These are phyloP conservation scores for Tragelaphus scriptus DNA, from an alignment of 2,113 vertebrate genomes.

Conservation along the genomic window DNA sequence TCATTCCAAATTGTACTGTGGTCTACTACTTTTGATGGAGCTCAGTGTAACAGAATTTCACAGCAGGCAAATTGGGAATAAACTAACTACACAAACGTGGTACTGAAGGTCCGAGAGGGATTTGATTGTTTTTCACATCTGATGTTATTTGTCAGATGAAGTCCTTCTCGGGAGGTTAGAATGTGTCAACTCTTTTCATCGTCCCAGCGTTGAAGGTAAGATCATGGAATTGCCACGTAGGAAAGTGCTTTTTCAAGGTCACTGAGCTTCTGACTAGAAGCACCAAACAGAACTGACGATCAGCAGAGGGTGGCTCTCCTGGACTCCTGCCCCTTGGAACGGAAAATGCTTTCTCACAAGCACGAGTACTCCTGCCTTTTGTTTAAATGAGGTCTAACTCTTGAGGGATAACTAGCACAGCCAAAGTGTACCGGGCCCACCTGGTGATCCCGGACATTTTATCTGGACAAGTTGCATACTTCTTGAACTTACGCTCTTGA, in stretches of 20 bases:
- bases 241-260: neutral
- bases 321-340: rapidly evolving
- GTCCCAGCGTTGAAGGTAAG: neutral
- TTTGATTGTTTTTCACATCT: neutral
- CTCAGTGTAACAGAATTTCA: neutral
- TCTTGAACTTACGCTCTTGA: constrained; percentile 75
- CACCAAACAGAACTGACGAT: too few relatives aligned
- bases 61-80: neutral
- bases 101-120: neutral
- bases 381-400: neutral
- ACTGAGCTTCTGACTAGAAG: neutral
- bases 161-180: neutral
- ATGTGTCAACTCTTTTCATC: neutral
- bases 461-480: constrained; percentile 69
- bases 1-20: neutral
- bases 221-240: neutral
- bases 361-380: neutral
- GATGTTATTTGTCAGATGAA: neutral
- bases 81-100: neutral
- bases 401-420: neutral
- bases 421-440: neutral
- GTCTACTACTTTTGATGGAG: neutral
- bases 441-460: neutral
- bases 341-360: neutral
- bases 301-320: rapidly evolving